Conservation (phyloP, 2,797 vertebrate genomes). For the Dipus sagitta region DNA sequence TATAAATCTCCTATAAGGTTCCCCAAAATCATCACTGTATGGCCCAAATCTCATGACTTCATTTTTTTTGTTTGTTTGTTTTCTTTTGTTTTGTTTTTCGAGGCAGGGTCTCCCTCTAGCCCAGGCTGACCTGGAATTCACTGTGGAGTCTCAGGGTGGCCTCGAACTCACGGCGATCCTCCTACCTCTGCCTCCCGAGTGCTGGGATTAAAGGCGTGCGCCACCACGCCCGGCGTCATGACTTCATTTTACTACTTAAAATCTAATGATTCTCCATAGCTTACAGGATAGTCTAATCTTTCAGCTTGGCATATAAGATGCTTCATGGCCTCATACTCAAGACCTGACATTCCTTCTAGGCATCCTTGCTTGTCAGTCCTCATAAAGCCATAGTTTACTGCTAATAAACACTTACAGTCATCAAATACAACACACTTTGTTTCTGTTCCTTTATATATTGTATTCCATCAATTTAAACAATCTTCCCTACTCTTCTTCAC, state of each 20-base stretch:
- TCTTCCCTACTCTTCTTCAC: neutral
- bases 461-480: slow-evolving; percentile 21
- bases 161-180: too few relatives aligned
- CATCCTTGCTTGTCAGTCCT: neutral
- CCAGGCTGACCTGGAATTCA: too few relatives aligned
- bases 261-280: neutral
- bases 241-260: slow-evolving; percentile 35
- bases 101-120: too few relatives aligned
- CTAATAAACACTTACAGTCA: neutral
- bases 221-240: too few relatives aligned
- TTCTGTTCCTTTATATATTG: neutral
- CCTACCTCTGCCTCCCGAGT: too few relatives aligned
- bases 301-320: neutral
- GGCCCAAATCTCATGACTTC: slow-evolving; percentile 8
- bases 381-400: slow-evolving; percentile 23
- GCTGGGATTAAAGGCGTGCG: too few relatives aligned
- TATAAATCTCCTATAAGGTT: neutral
- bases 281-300: neutral
- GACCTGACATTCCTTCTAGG: neutral
- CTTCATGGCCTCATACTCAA: neutral
- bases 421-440: neutral
- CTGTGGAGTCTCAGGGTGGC: too few relatives aligned
- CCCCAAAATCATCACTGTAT: neutral
- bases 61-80: too few relatives aligned
- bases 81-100: too few relatives aligned